Evolutionary conservation across 2,888 invertebrate species (phyloP), one percentile per base, ranked within the genome.

Genomic region (Pollenia griseotomentosa): DNA sequence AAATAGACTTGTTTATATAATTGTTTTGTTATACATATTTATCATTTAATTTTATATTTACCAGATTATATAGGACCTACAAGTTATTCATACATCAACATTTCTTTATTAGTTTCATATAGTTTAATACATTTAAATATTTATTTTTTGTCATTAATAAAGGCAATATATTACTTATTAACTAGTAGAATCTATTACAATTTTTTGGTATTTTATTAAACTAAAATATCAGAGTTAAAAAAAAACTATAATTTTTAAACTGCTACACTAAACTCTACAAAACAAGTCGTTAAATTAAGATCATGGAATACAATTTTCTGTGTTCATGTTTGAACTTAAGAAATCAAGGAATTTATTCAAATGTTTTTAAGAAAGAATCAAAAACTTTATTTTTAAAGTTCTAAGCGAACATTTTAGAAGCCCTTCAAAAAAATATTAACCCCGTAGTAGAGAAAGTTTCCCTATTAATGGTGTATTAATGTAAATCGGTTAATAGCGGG

Each of bases 41-140:
- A 16, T 19, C 0, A 71, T 53, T 23, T 83, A 14, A 23, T 23
- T 83, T 46, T 55, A 63, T 79, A 83, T 79, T 42, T 59, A 74
- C 44, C 78, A 79, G 81, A 83, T 79, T 79, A 70, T 79, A 68
- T 84, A 84, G 86, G 79, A 79, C 55, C 78, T 83, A 78, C 79
- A 44, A 65, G 75, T 77, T 66, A 51, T 33, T 77, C 46, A 44
- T 75, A 75, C 77, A 82, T 63, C 77, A 61, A 74, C 68, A 70
- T 78, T 65, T 59, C 2, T 48, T 61, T 70, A 55, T 57, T 59
- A 63, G 63, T 77, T 73, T 33, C 33, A 33, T 33, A 19, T 40
- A 11, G 3, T n/a, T n/a, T 42, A 14, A 14, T 42, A 9, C 16
- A 14, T 63, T n/a, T 48, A 57, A 51, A 40, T 68, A 70, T 40